A percentile compares a stretch with the other conserved stretches of the same genome.
Evolutionary conservation across 1,140 invertebrate genomes (phyloP).

Genomic region (Neodiprion pinetum): DNA sequence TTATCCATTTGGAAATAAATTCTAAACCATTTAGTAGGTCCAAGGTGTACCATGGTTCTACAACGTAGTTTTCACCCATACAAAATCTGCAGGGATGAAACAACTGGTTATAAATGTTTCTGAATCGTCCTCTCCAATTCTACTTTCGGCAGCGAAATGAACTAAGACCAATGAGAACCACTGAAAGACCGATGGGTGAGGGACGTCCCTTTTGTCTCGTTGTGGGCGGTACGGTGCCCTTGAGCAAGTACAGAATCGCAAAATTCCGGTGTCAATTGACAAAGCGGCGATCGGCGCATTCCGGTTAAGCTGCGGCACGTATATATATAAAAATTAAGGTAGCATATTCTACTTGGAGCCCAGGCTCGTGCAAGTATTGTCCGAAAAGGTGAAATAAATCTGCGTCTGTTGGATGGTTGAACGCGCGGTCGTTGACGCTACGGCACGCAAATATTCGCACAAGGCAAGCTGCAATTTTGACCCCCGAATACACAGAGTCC

Average conservation of each 20-base stretch:
- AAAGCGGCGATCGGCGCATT: background rate
- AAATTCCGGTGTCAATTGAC: conserved; percentile 36
- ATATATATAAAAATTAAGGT: background rate
- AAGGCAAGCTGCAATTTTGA: too few species aligned
- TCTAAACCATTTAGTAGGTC: background rate
- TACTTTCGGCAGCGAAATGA: too few species aligned
- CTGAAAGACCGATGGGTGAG: conserved; percentile 23
- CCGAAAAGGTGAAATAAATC: background rate
- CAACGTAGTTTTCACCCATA: too few species aligned
- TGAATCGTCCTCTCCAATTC: too few species aligned
- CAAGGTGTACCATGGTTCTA: too few species aligned
- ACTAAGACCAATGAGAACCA: conserved; percentile 15
- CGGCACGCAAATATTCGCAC: background rate
- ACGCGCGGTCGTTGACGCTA: background rate
- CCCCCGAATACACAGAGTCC: too few species aligned
- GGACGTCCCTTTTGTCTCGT: conserved; percentile 40
- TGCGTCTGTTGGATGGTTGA: background rate
- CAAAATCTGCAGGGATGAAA: too few species aligned
- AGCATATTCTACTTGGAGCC: background rate
- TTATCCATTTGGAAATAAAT: background rate
- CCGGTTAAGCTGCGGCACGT: background rate
- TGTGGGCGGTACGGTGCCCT: conserved; percentile 36
- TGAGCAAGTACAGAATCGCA: conserved; percentile 29
- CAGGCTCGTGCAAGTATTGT: background rate
- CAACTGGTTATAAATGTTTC: too few species aligned